Evolutionary conservation across 2,888 invertebrate species (phyloP), one percentile per base, ranked within the genome.

Genomic region (Pimpla rufipes): DNA sequence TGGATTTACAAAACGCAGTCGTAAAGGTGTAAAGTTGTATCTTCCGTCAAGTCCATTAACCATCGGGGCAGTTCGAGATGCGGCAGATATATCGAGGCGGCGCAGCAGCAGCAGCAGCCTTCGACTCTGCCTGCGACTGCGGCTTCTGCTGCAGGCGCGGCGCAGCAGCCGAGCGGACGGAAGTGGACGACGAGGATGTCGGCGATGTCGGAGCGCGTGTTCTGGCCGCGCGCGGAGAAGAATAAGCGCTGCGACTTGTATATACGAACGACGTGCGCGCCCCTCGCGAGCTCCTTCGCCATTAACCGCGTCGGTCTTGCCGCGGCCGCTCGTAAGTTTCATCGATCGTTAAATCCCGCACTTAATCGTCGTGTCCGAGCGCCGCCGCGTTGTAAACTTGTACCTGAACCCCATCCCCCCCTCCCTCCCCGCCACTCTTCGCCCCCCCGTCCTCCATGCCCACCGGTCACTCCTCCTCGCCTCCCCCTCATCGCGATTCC

Each of bases 291-390:
- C 42, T 75, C 70, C 78, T 79, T 82, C 79, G 83, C 83, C 85
- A 84, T 87, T 84, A 87, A 85, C 85, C 79, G 66, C 42, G 83
- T 68, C 79, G 83, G 75, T 78, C 76, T 79, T 73, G 76, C 66
- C 79, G 73, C 79, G 52, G 83, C 73, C 85, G 82, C 81, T 87
- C 86, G 85, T 87, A 87, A 87, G 85, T 87, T 87, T 85, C 84
- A 90, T 90, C 90, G 90, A 90, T 91, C 92, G 92, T 93, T 92
- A 93, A 93, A 92, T 90, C 90, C 89, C 87, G 88, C 91, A 91
- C 90, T 92, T 92, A 92, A 93, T 93, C 92, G 92, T 90, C 91
- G 88, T 90, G 91, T 91, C 90, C 90, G 89, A 68, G 81, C 29
- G 50, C 90, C 90, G 78, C 88, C 89, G 90, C 88, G 91, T 88